phyloP scores from a whole-genome alignment of 2,888 invertebrate genomes.

The Phania funesta region DNA sequence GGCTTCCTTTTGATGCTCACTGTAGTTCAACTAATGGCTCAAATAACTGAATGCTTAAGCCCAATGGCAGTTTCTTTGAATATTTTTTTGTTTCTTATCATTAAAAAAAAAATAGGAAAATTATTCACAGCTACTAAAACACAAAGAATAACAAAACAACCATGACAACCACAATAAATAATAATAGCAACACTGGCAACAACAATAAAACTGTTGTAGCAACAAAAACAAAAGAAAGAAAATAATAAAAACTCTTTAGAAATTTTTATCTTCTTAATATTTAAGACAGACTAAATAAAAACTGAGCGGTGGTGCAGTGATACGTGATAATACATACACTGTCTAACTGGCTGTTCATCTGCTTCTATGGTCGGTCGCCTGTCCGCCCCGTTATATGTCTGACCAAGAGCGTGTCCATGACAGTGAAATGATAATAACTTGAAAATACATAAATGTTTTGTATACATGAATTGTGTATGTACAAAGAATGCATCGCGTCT shows the following conservation, averaged over 20 bases:
- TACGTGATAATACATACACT: neutral
- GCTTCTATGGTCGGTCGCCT: neutral
- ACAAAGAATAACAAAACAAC: slow-evolving; percentile 16
- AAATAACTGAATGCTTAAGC: slow-evolving; percentile 22
- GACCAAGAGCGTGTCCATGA: slow-evolving; percentile 59
- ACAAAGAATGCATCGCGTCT: slow-evolving; percentile 6
- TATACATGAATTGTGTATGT: neutral
- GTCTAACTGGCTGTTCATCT: neutral
- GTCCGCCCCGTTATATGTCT: neutral
- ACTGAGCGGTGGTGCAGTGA: neutral
- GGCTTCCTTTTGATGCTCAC: no score
- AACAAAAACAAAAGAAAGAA: neutral
- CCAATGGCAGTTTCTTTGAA: slow-evolving; percentile 48
- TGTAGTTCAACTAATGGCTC: neutral
- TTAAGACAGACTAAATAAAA: neutral
- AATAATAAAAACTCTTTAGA: slow-evolving; percentile 17
- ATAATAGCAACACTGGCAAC: neutral
- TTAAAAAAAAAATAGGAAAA: neutral
- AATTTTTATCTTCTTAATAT: neutral
- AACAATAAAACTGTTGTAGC: slow-evolving; percentile 32
- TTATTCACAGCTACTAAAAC: slow-evolving; percentile 3
- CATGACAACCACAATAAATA: slow-evolving; percentile 50
- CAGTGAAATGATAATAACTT: slow-evolving; percentile 48
- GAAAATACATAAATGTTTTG: no score
- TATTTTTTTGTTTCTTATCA: neutral